A percentile compares a stretch with the other conserved stretches of the same genome.
Conservation (phyloP, 2,113 vertebrate species). For the Taxidea taxus region DNA sequence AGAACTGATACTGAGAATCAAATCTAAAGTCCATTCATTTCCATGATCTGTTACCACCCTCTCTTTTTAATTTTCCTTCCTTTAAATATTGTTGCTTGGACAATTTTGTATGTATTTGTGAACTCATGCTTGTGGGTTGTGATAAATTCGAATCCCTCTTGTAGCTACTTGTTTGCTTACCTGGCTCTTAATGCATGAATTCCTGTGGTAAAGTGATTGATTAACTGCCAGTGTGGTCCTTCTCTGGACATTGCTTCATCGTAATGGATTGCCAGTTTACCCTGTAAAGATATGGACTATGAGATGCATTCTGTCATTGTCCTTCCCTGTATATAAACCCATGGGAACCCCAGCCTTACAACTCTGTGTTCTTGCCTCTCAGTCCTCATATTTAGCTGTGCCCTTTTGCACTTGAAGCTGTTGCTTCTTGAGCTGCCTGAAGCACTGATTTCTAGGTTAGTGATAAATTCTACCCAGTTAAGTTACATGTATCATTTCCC, state of each 20-base stretch:
- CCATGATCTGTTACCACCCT: neutral
- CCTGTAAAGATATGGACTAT: neutral
- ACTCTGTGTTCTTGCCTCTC: neutral
- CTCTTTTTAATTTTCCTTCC: neutral
- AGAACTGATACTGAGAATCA: neutral
- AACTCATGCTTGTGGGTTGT: neutral
- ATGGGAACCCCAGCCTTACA: neutral
- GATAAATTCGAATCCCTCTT: neutral
- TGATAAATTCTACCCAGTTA: conserved; percentile 50
- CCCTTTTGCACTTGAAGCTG: conserved; percentile 43
- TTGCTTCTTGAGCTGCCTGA: neutral
- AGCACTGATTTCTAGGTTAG: conserved; percentile 47
- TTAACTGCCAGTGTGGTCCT: neutral
- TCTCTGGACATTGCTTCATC: neutral
- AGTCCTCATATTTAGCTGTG: neutral
- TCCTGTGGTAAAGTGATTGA: neutral
- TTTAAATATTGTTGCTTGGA: neutral
- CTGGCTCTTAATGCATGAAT: neutral
- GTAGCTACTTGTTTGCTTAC: neutral
- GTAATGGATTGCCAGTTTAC: neutral
- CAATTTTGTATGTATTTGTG: neutral
- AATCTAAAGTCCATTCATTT: neutral
- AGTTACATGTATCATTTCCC: conserved; percentile 53
- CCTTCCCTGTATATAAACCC: neutral
- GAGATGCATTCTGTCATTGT: neutral